Evolutionary conservation across 2,888 invertebrate genomes (phyloP).

Genomic region (Caenorhabditis drosophilae): DNA sequence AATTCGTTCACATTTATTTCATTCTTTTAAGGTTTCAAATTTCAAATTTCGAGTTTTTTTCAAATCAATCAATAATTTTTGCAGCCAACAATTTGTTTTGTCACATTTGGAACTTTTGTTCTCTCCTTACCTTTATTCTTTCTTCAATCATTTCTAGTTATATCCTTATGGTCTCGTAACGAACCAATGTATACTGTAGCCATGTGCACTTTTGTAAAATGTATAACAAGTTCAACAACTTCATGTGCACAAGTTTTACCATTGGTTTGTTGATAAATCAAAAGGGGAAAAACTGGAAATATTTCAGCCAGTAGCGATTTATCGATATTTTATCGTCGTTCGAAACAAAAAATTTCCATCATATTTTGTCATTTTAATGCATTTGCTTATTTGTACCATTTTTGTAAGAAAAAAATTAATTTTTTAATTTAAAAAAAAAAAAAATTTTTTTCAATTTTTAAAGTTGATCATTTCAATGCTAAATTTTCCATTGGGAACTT

Average conservation of each 20-base stretch:
- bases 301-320: slow-evolving; percentile 36
- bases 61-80: neutral
- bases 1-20: slow-evolving; percentile 16
- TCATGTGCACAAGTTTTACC: slow-evolving; percentile 34
- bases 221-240: slow-evolving; percentile 31
- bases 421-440: slow-evolving; percentile 1
- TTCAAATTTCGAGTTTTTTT: too few species aligned
- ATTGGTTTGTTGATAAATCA: slow-evolving; percentile 13
- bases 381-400: slow-evolving; percentile 18
- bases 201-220: slow-evolving; percentile 31
- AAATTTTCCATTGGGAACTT: slow-evolving; percentile 29
- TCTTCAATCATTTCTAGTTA: slow-evolving; percentile 25
- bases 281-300: slow-evolving; percentile 3
- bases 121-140: slow-evolving; percentile 28
- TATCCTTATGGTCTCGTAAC: slow-evolving; percentile 19
- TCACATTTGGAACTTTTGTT: slow-evolving; percentile 29
- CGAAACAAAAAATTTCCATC: slow-evolving; percentile 22
- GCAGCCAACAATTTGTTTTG: slow-evolving; percentile 32
- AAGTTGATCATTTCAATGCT: slow-evolving; percentile 26
- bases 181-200: slow-evolving; percentile 23
- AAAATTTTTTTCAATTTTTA: slow-evolving; percentile 1
- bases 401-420: slow-evolving; percentile 16
- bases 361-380: slow-evolving; percentile 25
- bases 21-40: slow-evolving; percentile 29
- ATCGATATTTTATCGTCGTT: slow-evolving; percentile 36